phyloP scores from a whole-genome alignment of 2,888 invertebrate species.

The Conops quadrifasciatus region DNA sequence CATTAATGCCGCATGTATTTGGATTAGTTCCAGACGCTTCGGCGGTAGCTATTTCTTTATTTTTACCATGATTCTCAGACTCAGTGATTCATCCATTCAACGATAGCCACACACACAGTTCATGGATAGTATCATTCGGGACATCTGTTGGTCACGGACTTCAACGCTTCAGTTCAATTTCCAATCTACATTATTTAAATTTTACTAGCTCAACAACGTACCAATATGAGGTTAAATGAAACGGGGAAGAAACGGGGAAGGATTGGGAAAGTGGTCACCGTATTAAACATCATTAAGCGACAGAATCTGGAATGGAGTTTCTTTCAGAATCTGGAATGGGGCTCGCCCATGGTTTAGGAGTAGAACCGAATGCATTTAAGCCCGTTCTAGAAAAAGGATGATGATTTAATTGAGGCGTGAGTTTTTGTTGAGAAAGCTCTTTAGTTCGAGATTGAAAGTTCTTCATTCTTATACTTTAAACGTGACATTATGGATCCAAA shows the following conservation, averaged over 20 bases:
- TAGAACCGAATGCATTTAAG: no score
- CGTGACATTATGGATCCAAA: no score
- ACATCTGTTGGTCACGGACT: constrained; percentile 26
- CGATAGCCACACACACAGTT: constrained; percentile 7
- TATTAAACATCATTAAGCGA: neutral
- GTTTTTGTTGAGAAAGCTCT: no score
- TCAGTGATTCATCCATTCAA: neutral
- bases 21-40: constrained; percentile 51
- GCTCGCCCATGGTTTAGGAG: no score
- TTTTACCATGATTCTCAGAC: constrained; percentile 8
- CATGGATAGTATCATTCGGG: constrained; percentile 7
- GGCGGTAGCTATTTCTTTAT: constrained; percentile 50
- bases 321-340: no score
- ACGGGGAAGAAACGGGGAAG: neutral
- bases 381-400: no score
- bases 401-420: no score
- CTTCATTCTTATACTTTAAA: no score
- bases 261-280: neutral
- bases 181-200: constrained; percentile 24
- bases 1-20: constrained; percentile 51
- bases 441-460: no score
- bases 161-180: constrained; percentile 19
- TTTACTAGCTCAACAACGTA: neutral
- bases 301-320: no score
- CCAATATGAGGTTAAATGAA: no score